Conservation (phyloP, 1,140 invertebrate genomes). For the Caenorhabditis brenneri region DNA sequence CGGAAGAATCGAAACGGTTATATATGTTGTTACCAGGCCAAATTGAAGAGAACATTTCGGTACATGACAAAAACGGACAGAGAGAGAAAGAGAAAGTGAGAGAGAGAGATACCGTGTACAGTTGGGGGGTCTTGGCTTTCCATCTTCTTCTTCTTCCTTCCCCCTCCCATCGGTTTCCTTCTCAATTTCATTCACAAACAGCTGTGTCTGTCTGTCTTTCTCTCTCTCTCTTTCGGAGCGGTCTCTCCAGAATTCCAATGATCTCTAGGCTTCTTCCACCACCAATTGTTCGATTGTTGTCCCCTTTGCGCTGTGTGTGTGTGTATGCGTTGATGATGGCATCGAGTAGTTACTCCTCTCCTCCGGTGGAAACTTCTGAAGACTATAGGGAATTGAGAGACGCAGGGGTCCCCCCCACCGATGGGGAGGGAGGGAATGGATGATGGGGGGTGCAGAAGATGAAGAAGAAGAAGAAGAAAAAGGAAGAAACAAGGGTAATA, state of each 20-base stretch:
- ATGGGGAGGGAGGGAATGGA: background rate
- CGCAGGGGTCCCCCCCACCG: background rate
- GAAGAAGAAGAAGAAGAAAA: background rate
- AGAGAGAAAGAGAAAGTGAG: too few relatives aligned
- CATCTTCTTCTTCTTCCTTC: background rate
- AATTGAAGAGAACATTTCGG: too few relatives aligned
- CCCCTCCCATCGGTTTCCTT: background rate
- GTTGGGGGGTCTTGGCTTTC: background rate
- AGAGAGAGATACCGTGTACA: too few relatives aligned
- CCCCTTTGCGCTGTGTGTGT: constrained; percentile 10
- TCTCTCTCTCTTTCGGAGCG: background rate
- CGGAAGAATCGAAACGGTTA: too few relatives aligned
- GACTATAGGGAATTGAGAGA: background rate
- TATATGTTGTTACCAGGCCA: too few relatives aligned
- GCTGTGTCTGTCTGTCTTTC: constrained; percentile 3
- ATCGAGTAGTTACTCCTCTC: constrained; percentile 15
- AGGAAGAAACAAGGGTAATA: background rate
- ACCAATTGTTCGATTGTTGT: constrained; percentile 35
- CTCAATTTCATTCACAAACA: constrained; percentile 31
- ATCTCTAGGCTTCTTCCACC: background rate
- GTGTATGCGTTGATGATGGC: constrained; percentile 34
- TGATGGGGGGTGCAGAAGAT: background rate
- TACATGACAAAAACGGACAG: too few relatives aligned
- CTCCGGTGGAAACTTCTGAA: background rate
- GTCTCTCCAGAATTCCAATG: background rate